A percentile compares a stretch with the other conserved stretches of the same genome.
phyloP scores from a whole-genome alignment of 2,797 vertebrate genomes.

The Poeciliopsis turneri region DNA sequence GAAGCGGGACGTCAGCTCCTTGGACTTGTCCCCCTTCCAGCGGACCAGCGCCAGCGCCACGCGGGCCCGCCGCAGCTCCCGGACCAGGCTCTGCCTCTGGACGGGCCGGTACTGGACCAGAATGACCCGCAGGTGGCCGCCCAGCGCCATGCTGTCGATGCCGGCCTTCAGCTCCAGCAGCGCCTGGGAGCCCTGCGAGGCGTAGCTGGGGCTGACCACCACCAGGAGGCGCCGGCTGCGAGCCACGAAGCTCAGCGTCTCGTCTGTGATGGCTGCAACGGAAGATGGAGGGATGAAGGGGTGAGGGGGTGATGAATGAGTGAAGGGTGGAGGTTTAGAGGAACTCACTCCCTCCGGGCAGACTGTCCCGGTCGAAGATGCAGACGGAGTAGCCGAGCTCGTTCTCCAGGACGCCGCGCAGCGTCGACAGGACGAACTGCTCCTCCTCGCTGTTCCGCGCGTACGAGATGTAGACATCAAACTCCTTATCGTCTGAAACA shows the following conservation, averaged over 20 bases:
- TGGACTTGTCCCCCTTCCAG: slow-evolving; percentile 93
- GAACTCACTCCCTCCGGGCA: slow-evolving; percentile 96
- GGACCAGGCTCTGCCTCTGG: slow-evolving; percentile 83
- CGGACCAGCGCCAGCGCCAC: slow-evolving; percentile 87
- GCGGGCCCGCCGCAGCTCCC: slow-evolving; percentile 88
- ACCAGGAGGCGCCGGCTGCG: slow-evolving; percentile 93
- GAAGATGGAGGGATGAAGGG: slow-evolving; percentile 27
- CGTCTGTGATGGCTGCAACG: slow-evolving; percentile 93
- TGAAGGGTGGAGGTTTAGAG: neutral
- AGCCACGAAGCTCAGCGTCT: slow-evolving; percentile 94
- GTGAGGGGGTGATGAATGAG: slow-evolving; percentile 6
- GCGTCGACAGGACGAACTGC: slow-evolving; percentile 90
- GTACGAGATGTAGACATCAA: slow-evolving; percentile 95
- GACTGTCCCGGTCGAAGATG: slow-evolving; percentile 96
- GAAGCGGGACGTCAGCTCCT: slow-evolving; percentile 86
- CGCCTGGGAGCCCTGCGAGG: slow-evolving; percentile 89
- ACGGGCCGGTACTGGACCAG: slow-evolving; percentile 91
- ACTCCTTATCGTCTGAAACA: slow-evolving; percentile 90
- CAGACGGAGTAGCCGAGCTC: slow-evolving; percentile 95
- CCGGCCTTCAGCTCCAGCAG: slow-evolving; percentile 96
- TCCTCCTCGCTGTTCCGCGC: slow-evolving; percentile 94
- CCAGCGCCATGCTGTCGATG: slow-evolving; percentile 89
- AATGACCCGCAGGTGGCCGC: slow-evolving; percentile 89
- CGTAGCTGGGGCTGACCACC: slow-evolving; percentile 90
- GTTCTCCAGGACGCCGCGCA: slow-evolving; percentile 89